Evolutionary conservation across 2,888 invertebrate genomes (phyloP).

Genomic region (Leptinotarsa rubiginosa): DNA sequence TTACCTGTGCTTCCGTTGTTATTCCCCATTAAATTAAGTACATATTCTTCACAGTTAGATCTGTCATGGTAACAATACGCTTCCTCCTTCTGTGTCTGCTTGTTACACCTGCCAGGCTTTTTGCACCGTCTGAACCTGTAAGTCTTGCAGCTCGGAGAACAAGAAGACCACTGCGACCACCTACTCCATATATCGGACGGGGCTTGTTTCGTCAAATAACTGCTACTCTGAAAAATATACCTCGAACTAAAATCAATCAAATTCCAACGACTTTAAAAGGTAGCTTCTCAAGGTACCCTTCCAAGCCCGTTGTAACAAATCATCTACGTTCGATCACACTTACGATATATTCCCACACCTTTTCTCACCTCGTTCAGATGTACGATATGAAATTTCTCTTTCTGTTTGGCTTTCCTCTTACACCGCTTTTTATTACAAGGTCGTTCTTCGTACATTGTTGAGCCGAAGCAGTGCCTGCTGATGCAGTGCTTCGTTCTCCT

Average conservation of each 20-base stretch:
- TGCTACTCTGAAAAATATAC: conserved; percentile 57
- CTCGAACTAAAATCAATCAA: background rate
- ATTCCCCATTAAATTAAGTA: conserved; percentile 64
- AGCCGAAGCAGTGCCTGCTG: conserved; percentile 55
- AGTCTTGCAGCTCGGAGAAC: conserved; percentile 83
- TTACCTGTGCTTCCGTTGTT: conserved; percentile 42
- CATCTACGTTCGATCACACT: background rate
- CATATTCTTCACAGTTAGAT: conserved; percentile 82
- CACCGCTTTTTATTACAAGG: conserved; percentile 63
- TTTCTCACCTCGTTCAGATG: conserved; percentile 54
- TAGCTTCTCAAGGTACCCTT: conserved; percentile 1
- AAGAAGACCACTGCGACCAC: conserved; percentile 83
- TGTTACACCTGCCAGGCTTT: conserved; percentile 79
- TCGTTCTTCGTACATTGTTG: conserved; percentile 63
- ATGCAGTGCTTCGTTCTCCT: conserved; percentile 82
- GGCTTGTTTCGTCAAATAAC: conserved; percentile 55
- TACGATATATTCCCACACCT: background rate
- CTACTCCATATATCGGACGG: conserved; percentile 70
- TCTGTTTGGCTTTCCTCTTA: conserved; percentile 63
- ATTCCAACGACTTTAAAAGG: too few relatives aligned
- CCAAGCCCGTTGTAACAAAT: background rate
- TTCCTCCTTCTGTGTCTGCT: conserved; percentile 82
- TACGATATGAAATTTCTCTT: conserved; percentile 59
- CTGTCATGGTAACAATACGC: conserved; percentile 88
- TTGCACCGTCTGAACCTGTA: conserved; percentile 82